Evolutionary conservation across 2,113 vertebrate genomes (phyloP).

Genomic region (Pteropus alecto): DNA sequence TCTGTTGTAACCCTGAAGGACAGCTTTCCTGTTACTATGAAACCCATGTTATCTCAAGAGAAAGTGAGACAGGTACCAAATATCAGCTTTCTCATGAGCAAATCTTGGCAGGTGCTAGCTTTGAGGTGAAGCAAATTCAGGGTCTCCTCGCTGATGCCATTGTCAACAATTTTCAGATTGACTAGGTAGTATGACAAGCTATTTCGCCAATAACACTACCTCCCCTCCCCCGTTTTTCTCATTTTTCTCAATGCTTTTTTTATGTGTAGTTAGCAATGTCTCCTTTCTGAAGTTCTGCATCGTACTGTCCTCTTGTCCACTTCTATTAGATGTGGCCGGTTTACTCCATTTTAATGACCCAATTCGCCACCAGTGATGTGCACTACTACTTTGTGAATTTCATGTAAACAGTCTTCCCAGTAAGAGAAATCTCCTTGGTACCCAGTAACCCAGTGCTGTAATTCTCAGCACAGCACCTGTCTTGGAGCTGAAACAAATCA

Average conservation of each 20-base stretch:
- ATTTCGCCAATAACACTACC: not conserved
- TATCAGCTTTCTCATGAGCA: slow-evolving; percentile 36
- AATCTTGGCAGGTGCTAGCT: not conserved
- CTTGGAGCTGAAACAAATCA: slow-evolving; percentile 53
- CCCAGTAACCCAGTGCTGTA: slow-evolving; percentile 1
- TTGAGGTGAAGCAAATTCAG: not conserved
- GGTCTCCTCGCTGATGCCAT: not conserved
- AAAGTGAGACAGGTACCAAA: slow-evolving; percentile 3
- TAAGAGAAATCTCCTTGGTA: slow-evolving; percentile 35
- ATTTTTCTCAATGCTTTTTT: not conserved
- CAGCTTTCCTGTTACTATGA: slow-evolving; percentile 47
- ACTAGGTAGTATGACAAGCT: not conserved
- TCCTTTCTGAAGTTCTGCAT: not conserved
- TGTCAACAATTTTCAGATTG: not conserved
- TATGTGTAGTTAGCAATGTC: not conserved
- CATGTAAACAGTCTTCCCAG: not conserved
- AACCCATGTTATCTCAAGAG: slow-evolving; percentile 26
- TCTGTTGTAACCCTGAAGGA: not conserved
- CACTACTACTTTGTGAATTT: slow-evolving; percentile 35
- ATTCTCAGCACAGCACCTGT: slow-evolving; percentile 51
- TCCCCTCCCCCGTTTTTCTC: not conserved
- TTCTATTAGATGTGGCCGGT: not conserved
- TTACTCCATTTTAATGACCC: not conserved
- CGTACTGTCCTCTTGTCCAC: not conserved
- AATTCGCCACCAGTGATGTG: not conserved